Evolutionary conservation across 2,888 invertebrate species (phyloP), one percentile per base, ranked within the genome.

Genomic region (Lasioglossum leucozonium): DNA sequence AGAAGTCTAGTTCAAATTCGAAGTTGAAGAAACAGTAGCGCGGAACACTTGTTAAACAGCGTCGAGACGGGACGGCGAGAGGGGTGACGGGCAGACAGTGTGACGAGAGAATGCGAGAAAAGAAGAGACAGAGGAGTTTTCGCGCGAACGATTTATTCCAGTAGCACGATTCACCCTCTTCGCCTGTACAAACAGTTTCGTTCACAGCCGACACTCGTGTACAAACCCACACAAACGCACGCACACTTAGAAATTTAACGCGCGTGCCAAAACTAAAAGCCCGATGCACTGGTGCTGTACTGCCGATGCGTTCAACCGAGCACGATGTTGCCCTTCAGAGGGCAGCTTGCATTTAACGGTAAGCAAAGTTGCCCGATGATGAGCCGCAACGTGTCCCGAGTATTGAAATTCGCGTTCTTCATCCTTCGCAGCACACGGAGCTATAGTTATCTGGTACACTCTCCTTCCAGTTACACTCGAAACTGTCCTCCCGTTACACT

Each of bases 291-390:
- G 16, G 34, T 26, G 71, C n/a, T 86, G 72, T 75, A 74, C 80
- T 30, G 26, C 62, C 81, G 90, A 73, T 72, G 91, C 75, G 67
- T 34, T 80, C 34, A 30, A 77, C 74, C 81, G 83, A 78, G 40
- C 84, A 89, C 91, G 78, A 92, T 95, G 95, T 95, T 95, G 95
- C 95, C 95, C 95, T 95, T 95, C 95, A 95, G 94, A 94, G 95
- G 95, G 95, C 95, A 95, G 95, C 95, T 95, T 92, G 95, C 95
- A 90, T 94, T 51, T n/a, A 65, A 82, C 91, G 89, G 81, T 86
- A 94, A 93, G 95, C 95, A 94, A 95, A 95, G 94, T 94, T 69
- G 95, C 95, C 95, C 93, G 91, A 94, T 95, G 95, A 95, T 93
- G 95, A 95, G 95, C 95, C 95, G 95, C 94, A 94, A 86, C 93